A percentile compares a stretch with the other conserved stretches of the same genome.
phyloP scores from a whole-genome alignment of 2,888 invertebrate genomes.

The Empis livida region DNA sequence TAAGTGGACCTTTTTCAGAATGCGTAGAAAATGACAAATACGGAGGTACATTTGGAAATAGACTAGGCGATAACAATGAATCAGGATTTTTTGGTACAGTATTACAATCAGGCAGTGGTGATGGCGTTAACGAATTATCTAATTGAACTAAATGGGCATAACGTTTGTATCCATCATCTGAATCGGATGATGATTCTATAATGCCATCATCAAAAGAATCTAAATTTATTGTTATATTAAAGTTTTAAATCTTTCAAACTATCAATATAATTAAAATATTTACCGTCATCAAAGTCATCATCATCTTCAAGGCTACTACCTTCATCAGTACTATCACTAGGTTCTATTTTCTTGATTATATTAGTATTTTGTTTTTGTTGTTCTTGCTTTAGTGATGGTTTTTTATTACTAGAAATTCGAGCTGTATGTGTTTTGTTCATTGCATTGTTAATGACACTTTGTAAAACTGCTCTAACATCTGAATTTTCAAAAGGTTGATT shows the following conservation, averaged over 20 bases:
- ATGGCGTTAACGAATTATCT: conserved; percentile 1
- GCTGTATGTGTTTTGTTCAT: no score
- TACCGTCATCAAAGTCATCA: conserved; percentile 25
- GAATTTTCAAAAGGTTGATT: no score
- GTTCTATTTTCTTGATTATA: not conserved
- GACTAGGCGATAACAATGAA: conserved; percentile 40
- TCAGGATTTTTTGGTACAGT: conserved; percentile 14
- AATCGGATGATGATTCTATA: conserved; percentile 8
- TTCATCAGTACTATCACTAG: not conserved
- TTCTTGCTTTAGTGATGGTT: not conserved
- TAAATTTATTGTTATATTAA: not conserved
- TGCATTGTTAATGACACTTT: no score
- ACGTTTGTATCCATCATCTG: conserved; percentile 10
- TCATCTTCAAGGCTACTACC: conserved; percentile 19
- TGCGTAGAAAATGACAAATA: conserved; percentile 64
- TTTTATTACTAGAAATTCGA: no score
- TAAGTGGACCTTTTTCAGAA: conserved; percentile 43
- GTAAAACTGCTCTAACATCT: no score
- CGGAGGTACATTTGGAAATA: conserved; percentile 64
- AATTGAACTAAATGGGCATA: conserved; percentile 1
- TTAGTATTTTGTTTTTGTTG: not conserved
- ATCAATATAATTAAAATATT: not conserved
- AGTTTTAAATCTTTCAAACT: not conserved
- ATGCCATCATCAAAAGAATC: conserved; percentile 2
- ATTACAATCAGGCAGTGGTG: not conserved